Base-by-base conservation (phyloP, 1,140 invertebrate genomes). In the Formica exsecta region DNA sequence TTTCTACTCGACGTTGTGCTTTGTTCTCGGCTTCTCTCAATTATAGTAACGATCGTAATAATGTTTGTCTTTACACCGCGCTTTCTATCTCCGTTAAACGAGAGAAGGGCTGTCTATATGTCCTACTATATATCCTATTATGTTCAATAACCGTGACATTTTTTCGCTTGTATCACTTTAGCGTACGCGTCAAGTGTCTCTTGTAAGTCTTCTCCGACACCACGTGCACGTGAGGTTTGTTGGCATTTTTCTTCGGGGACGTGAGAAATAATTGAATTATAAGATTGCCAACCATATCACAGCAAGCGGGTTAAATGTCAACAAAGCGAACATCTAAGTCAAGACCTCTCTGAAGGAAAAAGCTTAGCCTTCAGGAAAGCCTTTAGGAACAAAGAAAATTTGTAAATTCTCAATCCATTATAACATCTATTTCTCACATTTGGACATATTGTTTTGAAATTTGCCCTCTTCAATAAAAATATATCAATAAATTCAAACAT, bases 221-320 rank as follows among this genome's bases (percentile, higher is more conserved):
- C 16, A 16, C n/a, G 5, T 25, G n/a, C 38, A 73, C 54, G 29
- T 62, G 71, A 83, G 41, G 8, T 83, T 83, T 62, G 68, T 73
- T 68, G 38, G 54, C 38, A 74, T 74, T 83, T 74, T 74, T 83
- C 68, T 83, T 83, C 79, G 62, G 57, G 29, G 41, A 83, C 38
- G 25, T 61, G 41, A 68, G 54, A 83, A 83, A 19, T 83, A 83
- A 83, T 83, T 83, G n/a, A 74, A 74, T 83, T 73, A 83, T 54
- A 9, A 8, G 38, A 48, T 83, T 44, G 7, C 41, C 38, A 51
- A 25, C 5, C 16, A 38, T 9, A n/a, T 13, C 19, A 16, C 48
- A 51, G 4, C 1, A 6, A 8, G 19, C 19, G n/a, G 38, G 25
- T 73, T 83, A 83, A 83, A 61, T 16, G 41, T 36, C 36, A 25